Evolutionary conservation across 2,888 invertebrate genomes (phyloP).

Genomic region (Orthosia incerta): DNA sequence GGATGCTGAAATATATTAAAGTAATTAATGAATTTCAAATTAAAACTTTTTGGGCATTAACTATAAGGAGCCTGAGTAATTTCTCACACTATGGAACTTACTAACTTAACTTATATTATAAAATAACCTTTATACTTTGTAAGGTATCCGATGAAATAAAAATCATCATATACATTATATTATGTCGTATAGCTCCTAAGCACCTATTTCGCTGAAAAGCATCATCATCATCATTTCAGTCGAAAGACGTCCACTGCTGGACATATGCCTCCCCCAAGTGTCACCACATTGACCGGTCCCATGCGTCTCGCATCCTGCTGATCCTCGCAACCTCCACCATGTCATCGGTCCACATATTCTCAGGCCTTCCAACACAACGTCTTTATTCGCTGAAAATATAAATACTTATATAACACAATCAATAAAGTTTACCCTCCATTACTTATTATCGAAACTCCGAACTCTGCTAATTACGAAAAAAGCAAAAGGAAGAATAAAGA

Average conservation of each 20-base stretch:
- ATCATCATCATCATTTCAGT: too few relatives aligned
- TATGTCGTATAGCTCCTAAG: not conserved
- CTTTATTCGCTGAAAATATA: not conserved
- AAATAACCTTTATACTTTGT: too few relatives aligned
- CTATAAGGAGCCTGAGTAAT: not conserved
- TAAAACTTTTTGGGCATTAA: not conserved
- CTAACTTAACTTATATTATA: too few relatives aligned
- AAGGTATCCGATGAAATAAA: not conserved
- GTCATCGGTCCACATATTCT: too few relatives aligned
- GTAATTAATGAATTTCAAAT: conserved; percentile 40
- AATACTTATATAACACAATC: not conserved
- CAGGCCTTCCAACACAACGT: too few relatives aligned
- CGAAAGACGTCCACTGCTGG: too few relatives aligned
- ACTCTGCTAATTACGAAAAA: conserved; percentile 14
- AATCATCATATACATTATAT: not conserved
- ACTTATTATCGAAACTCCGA: not conserved
- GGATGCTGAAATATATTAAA: conserved; percentile 53
- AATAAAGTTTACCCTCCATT: not conserved
- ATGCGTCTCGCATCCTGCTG: too few relatives aligned
- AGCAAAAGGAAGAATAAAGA: not conserved
- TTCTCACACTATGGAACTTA: too few relatives aligned
- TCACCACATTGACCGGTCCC: too few relatives aligned
- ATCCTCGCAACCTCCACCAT: too few relatives aligned
- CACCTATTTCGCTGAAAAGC: not conserved
- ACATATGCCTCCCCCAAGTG: too few relatives aligned